Base-by-base conservation (phyloP, 2,888 invertebrate species). In the Diabrotica balteata region DNA sequence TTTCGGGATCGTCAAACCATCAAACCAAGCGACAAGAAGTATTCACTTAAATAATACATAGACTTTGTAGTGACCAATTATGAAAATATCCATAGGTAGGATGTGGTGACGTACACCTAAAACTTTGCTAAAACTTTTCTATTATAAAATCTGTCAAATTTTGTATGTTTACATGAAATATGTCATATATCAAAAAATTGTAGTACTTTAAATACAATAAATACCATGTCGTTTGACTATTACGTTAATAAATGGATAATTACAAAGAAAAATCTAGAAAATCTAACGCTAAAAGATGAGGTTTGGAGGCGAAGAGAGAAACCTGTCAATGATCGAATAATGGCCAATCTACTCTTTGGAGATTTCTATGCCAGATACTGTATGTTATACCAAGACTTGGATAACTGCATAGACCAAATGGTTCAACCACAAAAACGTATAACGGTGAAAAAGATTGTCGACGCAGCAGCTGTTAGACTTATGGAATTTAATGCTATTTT, bases 371-470 rank as follows among this genome's bases (percentile, higher is more conserved):
- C 84, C 52, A 86, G 85, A 72, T 90, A 88, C 74, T 86, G 86
- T 72, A 80, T 86, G 67, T 71, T 88, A 10, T 87, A 87, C 55
- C 88, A 89, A 76, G 86, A 86, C 69, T 78, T 91, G 8, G 88
- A 88, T 61, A 84, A 86, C 10, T 88, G 87, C 71, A 86, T 90
- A 71, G 89, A 90, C 75, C 89, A 89, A 81, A 87, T 88, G 83
- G 84, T 86, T 63, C 89, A 90, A 79, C 85, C 86, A 0, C 90
- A 91, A 82, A 86, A 89, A 76, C 83, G 89, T 57, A 82, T 86
- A 0, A 84, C 86, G 43, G 86, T 90, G 0, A 86, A 86, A 74
- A 84, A 85, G 73, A 79, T 90, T 22, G 86, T 91, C 57, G 89
- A 90, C 69, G 86, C 88, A 0, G 80, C 89, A 0, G 86, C 88